Evolutionary conservation across 2,888 invertebrate genomes (phyloP).

Genomic region (Exephanes ischioxanthus): DNA sequence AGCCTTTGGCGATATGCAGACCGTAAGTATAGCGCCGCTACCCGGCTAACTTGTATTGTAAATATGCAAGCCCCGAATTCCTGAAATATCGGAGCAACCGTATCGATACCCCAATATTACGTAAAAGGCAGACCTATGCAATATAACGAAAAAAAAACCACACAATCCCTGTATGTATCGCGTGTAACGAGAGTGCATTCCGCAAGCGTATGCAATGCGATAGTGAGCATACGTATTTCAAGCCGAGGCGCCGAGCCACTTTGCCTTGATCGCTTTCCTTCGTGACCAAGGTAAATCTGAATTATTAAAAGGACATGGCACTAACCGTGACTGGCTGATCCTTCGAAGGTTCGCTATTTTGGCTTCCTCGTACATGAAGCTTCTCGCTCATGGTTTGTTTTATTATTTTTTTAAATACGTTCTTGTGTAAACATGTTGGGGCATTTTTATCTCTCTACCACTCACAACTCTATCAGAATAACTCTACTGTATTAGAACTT

Average conservation of each 20-base stretch:
- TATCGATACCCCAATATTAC: conserved; percentile 16
- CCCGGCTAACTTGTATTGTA: conserved; percentile 15
- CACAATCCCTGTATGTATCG: background rate
- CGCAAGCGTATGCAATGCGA: background rate
- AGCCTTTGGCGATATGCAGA: conserved; percentile 9
- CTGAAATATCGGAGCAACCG: conserved; percentile 52
- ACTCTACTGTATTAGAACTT: no score
- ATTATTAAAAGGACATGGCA: background rate
- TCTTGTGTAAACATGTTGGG: no score
- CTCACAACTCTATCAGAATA: no score
- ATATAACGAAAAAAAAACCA: conserved; percentile 8
- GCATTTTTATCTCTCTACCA: no score
- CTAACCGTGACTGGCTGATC: no score
- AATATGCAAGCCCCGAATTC: conserved; percentile 51
- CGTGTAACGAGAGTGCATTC: background rate
- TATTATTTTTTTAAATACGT: no score
- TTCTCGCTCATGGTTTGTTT: no score
- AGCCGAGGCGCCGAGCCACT: background rate
- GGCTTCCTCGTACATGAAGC: no score
- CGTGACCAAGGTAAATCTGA: background rate
- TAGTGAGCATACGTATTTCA: background rate
- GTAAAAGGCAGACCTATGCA: background rate
- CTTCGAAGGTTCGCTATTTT: no score
- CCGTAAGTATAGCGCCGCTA: background rate
- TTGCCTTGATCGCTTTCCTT: background rate